Evolutionary conservation across 2,888 invertebrate species (phyloP), one percentile per base, ranked within the genome.

Genomic region (Drosophila pseudotakahashii): DNA sequence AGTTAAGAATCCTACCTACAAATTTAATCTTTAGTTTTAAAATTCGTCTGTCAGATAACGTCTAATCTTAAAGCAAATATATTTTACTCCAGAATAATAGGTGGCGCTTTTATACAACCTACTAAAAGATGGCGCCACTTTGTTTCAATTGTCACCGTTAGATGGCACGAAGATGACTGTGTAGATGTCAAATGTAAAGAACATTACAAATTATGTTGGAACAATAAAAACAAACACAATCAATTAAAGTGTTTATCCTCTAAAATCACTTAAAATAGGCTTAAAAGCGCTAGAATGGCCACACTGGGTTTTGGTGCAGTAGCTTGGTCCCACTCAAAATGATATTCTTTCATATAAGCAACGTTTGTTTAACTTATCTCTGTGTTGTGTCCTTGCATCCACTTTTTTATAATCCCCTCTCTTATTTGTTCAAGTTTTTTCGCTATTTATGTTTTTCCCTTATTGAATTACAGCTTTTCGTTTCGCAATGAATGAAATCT

Each of bases 391-490:
- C 19, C 10, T 19, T 19, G 10, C 11, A 9, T 14, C 4, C 1
- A 19, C 13, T 45, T 13, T 30, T 30, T 26, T 7, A 19, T 13
- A 44, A 23, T 42, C 45, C 16, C 16, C 13, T 1, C 13, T 1
- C 16, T 13, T 34, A 10, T 42, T 54, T 32, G n/a, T 23, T 45
- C 13, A 36, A 36, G n/a, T 11, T 19, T 48, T 39, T 34, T 4
- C 3, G 13, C 5, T 14, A 13, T 34, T 32, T 41, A 32, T 41
- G 19, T 7, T 41, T 30, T 34, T 32, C 7, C 45, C 26, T 60
- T 44, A 58, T 61, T 61, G 16, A 61, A 58, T 58, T 61, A 44
- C 58, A 16, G 34, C 54, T 11, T 19, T 26, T 36, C 14, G 34
- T 4, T 14, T 11, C 11, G 36, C 30, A 51, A 30, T 47, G 44